Evolutionary conservation across 92 coral and sea anemone species (phyloP), one percentile per base, ranked within the genome.

Genomic region (Heteractis magnifica): DNA sequence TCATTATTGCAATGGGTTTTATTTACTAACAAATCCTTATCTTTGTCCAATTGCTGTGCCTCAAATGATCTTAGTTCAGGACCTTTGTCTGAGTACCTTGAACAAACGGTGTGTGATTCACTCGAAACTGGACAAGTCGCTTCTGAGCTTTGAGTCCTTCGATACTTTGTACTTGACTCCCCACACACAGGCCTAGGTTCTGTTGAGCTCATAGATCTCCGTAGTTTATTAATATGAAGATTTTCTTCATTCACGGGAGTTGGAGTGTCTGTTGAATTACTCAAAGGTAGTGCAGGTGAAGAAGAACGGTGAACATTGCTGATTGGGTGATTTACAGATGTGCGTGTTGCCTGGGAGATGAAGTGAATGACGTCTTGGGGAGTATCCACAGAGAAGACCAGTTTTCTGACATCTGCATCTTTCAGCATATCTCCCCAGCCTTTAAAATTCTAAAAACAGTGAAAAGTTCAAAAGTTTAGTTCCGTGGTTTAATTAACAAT

Each of bases 361-460:
- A 76, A 72, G 5, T 77, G 70, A 50, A 18, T 73, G 71, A 74
- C 74, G n/a, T 82, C 86, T 10, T 82, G 55, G 6, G 56, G 11
- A 15, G 52, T 26, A 49, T 56, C 56, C 11, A 74, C 86, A n/a
- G 44, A 16, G 41, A 51, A 72, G 21, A 72, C 19, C 56, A 75
- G 20, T 49, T 56, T 72, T 75, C 86, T 73, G 56, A 50, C 52
- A n/a, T 18, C 10, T 44, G 79, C 86, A 75, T 82, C 86, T 19
- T 82, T 52, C 13, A 82, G 15, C 70, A 82, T 52, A 19, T 73
- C 76, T 62, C 58, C 75, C 86, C 86, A 82, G 50, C 73, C 73
- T 68, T 14, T 20, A 11, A 68, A 68, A 68, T 68, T 68, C 73
- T 68, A 68, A 20, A 68, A 15, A 26, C 20, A 12, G 23, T 1